Evolutionary conservation across 2,888 invertebrate genomes (phyloP), one percentile per base, ranked within the genome.

Genomic region (Phyto melanocephala): DNA sequence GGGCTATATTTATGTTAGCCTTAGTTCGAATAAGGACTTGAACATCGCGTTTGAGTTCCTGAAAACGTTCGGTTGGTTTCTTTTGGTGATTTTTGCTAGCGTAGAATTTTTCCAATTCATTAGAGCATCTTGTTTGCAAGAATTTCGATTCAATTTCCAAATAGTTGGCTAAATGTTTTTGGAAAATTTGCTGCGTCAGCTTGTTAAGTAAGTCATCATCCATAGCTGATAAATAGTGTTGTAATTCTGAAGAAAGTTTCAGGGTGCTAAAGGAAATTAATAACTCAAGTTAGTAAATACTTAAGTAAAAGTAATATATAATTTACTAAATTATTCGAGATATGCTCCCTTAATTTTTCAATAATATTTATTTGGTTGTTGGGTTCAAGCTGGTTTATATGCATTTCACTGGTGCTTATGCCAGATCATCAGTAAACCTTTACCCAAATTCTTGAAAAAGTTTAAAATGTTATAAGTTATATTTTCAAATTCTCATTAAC

Each of bases 11-110:
- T 79, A 98, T 96, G 89, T 98, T 98, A 0, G 97, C 95, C 72
- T 97, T 93, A 0, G 96, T 95, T 2, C 98, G 97, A 85, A 99
- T 95, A 11, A 97, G 95, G 0, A 98, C 98, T 92, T 99, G 98
- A 83, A 99, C 92, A 89, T 99, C 99, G 62, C 99, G 93, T 5
- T 97, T 93, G 22, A 99, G 92, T 88, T 99, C 99, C 92, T 98
- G 97, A 87, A 99, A 96, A 52, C 96, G 95, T 88, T 97, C 97
- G 45, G 98, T 94, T 88, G 96, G 96, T 88, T 97, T 97, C 91
- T 99, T 99, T 86, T 97, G 96, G 91, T 99, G 99, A 86, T 96
- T 96, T 90, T 97, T 97, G 35, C 95, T 95, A 50, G 96, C 95
- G 89, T 99, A 99, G 90, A 97, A 99, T 77, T 94, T 93, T 76